Evolutionary conservation across 2,797 vertebrate genomes (phyloP).

Genomic region (Scleropages formosus): DNA sequence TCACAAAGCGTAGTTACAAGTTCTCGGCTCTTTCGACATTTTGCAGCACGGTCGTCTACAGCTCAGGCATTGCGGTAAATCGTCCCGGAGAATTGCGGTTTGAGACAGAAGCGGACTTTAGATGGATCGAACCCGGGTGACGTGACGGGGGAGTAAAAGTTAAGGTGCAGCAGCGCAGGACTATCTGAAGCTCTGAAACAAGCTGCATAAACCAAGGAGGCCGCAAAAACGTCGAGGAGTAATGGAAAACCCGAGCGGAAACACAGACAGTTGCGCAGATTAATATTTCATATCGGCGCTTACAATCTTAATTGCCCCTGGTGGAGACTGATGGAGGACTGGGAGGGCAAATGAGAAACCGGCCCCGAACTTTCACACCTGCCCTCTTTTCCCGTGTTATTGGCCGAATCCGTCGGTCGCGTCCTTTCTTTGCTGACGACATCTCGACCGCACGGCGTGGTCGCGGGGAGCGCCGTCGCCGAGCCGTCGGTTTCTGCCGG

Average conservation of each 20-base stretch:
- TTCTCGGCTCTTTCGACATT: too few species aligned
- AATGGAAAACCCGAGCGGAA: not conserved
- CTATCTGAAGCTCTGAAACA: conserved; percentile 9
- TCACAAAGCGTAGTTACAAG: too few species aligned
- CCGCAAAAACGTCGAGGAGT: not conserved
- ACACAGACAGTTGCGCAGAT: conserved; percentile 20
- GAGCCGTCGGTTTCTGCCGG: too few species aligned
- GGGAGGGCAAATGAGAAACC: conserved; percentile 13
- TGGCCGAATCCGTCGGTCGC: not conserved
- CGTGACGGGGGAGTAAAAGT: not conserved
- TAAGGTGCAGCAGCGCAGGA: conserved; percentile 3
- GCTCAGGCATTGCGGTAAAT: too few species aligned
- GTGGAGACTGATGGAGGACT: conserved; percentile 10
- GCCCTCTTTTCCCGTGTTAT: not conserved
- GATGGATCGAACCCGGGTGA: not conserved
- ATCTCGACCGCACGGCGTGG: not conserved
- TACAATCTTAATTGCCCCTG: conserved; percentile 20
- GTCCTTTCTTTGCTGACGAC: conserved; percentile 12
- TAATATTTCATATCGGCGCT: conserved; percentile 23
- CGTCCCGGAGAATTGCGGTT: too few species aligned
- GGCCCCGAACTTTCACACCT: not conserved
- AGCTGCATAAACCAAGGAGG: not conserved
- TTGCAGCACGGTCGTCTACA: too few species aligned
- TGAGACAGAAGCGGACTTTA: not conserved
- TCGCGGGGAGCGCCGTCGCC: too few species aligned